Base-by-base conservation (phyloP, 2,888 invertebrate species). In the Leucoma salicis region DNA sequence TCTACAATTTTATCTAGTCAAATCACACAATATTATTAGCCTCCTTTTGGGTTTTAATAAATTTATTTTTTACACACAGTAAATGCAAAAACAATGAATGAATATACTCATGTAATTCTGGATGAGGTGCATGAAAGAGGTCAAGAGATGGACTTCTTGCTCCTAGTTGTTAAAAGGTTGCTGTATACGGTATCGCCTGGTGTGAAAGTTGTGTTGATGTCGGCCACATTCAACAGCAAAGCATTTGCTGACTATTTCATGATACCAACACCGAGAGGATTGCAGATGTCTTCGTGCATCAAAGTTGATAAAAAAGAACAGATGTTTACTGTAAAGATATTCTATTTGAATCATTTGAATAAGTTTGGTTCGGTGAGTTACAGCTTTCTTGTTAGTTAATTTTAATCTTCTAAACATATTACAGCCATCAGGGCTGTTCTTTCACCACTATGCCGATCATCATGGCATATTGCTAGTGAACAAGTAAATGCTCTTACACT, bases 111-210 rank as follows among this genome's bases (percentile, higher is more conserved):
- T 70, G 92, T 99, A 27, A 93, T 98, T 46, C 86, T 99, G 5
- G 98, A 98, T 72, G 98, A 99, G 86, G 95, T 98, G 0, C 97
- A 99, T 65, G 99, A 99, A 78, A 91, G 99, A 27, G 95, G 96
- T 58, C 94, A 96, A 70, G 96, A 98, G 15, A 96, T 97, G 91
- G 99, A 99, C 71, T 97, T 99, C 71, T 83, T 96, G 1, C 77
- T 99, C 14, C 88, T 98, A 8, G 85, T 99, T 7, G 93, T 98
- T 0, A 93, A 95, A 49, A 95, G 94, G 62, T 90, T 97, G 32
- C 81, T 97, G 16, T 84, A 92, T 46, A 92, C 93, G 0, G 79
- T 80, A 0, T 84, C 87, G 0, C 75, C 76, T 0, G 56, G 53
- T 1, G 82, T 85, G 5, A 87, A 82, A 67, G 78, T 85, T 5